Evolutionary conservation across 2,797 vertebrate species (phyloP).

Genomic region (Pseudochirops corinnae): DNA sequence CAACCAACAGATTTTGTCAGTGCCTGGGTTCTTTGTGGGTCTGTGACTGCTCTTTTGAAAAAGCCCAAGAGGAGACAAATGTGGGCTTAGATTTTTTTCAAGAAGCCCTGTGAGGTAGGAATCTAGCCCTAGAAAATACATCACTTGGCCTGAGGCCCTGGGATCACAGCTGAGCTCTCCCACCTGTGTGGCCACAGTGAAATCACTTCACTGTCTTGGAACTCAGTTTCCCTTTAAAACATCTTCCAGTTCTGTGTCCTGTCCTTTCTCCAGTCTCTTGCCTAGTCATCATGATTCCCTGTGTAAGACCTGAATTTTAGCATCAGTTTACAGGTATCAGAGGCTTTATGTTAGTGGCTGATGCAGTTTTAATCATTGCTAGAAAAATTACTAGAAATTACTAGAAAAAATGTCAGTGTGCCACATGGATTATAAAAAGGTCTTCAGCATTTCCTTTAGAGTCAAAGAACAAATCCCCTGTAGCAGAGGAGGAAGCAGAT

Average conservation of each 20-base stretch:
- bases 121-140: neutral
- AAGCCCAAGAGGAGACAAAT: neutral
- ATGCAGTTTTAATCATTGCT: conserved; percentile 13
- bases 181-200: neutral
- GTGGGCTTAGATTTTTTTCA: neutral
- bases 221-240: neutral
- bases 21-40: neutral
- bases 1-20: neutral
- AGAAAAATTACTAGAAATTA: neutral
- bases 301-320: neutral
- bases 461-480: neutral
- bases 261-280: neutral
- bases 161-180: neutral
- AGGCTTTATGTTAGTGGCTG: conserved; percentile 8
- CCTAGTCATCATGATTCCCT: neutral
- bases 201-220: neutral
- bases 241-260: neutral
- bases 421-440: conserved; percentile 7
- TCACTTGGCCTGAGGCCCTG: neutral
- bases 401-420: neutral
- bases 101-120: neutral
- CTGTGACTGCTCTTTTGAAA: neutral
- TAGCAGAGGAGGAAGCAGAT: neutral
- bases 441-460: neutral
- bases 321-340: neutral